Conservation (phyloP, 2,888 invertebrate species). For the Drosophila silvestris region DNA sequence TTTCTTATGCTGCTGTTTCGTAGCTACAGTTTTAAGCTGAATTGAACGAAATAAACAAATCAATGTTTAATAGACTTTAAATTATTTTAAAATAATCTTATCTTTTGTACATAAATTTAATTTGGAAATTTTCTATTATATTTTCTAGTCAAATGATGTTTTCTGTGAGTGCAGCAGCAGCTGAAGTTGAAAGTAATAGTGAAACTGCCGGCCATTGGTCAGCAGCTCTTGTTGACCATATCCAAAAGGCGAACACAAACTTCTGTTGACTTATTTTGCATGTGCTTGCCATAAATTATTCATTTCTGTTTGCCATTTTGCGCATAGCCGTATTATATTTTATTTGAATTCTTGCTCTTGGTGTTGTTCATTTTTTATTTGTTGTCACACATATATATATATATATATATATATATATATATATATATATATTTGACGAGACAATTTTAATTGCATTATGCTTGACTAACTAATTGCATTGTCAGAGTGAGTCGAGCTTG, state of each 20-base stretch:
- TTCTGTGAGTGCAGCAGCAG: conserved; percentile 2
- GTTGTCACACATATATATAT: neutral
- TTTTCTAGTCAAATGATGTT: neutral
- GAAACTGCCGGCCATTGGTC: conserved; percentile 42
- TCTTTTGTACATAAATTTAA: neutral
- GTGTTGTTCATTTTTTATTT: conserved; percentile 5
- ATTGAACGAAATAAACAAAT: neutral
- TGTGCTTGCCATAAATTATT: conserved; percentile 68
- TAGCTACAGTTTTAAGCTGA: too few species aligned
- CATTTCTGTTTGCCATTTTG: conserved; percentile 61
- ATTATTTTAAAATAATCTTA: neutral
- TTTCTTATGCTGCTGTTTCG: neutral
- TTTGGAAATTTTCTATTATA: neutral
- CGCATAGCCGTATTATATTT: conserved; percentile 45
- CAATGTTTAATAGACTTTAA: neutral
- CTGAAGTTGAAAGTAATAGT: conserved; percentile 3
- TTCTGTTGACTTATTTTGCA: conserved; percentile 56
- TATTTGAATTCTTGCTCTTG: conserved; percentile 14
- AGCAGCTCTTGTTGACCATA: conserved; percentile 23
- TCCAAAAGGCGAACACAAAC: conserved; percentile 25
- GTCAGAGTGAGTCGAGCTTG: conserved; percentile 19
- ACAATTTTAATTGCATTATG: conserved; percentile 54
- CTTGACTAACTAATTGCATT: conserved; percentile 61
- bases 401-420: conserved; percentile 24
- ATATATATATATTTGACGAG: conserved; percentile 12